Base-by-base conservation (phyloP, 2,888 invertebrate species). In the Thelaira solivaga region DNA sequence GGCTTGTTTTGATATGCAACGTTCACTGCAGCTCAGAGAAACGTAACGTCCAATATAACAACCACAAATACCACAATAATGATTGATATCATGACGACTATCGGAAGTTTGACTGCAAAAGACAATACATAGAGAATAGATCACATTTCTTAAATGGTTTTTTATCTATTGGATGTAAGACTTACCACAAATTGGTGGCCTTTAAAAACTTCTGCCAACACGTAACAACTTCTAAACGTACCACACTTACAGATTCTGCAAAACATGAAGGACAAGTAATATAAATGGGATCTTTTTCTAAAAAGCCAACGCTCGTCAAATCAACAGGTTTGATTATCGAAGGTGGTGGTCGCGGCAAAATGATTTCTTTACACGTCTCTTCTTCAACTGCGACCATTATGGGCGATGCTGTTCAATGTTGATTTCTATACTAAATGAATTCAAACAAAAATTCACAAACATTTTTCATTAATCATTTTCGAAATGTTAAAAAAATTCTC, bases 41-140 rank as follows among this genome's bases (percentile, higher is more conserved):
- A 86, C 82, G 74, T 81, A 82, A 2, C 88, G 83, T 1, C 88
- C 88, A 75, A 88, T 85, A 26, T 80, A 88, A 62, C 88, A 88
- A 24, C 88, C 88, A 47, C 88, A 88, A 31, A 85, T 82, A 0
- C 81, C 75, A 45, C 88, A 88, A 49, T 88, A 88, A 41, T 88
- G 88, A 80, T 88, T 88, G 49, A 84, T 85, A 16, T 88, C 88
- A 29, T 78, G 75, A 2, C 86, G 86, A 2, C 83, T 82, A 0
- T 73, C 41, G 82, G 86, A 87, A 34, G 77, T 84, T 64, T 86
- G n/a, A n/a, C n/a, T 84, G 64, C 87, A 87, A 18, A 0, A 78
- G 76, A 57, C 11, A 22, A 26, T 16, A 20, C 4, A 41, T 34
- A 34, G 4, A 20, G 11, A 57, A 2, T 24, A 59, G 34, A 31